Conservation (phyloP, 2,797 vertebrate genomes). For the Erpetoichthys calabaricus region DNA sequence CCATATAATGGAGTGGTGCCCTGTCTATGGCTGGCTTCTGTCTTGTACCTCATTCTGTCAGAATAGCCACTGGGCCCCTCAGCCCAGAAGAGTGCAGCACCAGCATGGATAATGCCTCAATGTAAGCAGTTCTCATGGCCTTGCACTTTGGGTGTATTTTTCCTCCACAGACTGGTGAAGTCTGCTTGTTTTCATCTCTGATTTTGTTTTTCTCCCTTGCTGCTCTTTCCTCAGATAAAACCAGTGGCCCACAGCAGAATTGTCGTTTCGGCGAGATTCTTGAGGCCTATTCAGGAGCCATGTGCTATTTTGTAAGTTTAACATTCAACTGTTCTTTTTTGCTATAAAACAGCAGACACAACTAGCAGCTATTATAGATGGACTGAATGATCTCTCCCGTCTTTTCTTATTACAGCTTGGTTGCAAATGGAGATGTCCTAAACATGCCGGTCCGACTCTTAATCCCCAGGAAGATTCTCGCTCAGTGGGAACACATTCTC, state of each 20-base stretch:
- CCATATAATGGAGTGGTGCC: no score
- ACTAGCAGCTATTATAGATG: no score
- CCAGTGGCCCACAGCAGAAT: slow-evolving; percentile 69
- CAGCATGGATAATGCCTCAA: no score
- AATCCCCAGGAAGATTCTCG: slow-evolving; percentile 70
- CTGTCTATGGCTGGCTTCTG: no score
- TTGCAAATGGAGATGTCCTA: slow-evolving; percentile 79
- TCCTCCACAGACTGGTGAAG: background rate
- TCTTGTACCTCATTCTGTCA: no score
- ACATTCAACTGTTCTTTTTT: background rate
- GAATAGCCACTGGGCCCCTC: no score
- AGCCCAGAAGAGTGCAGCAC: no score
- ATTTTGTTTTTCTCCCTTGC: slow-evolving; percentile 7
- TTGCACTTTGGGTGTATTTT: no score
- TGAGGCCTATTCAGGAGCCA: slow-evolving; percentile 78
- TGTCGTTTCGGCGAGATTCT: slow-evolving; percentile 75
- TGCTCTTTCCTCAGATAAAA: slow-evolving; percentile 48
- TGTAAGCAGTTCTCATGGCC: no score
- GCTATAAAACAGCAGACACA: no score
- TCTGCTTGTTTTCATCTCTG: slow-evolving; percentile 5
- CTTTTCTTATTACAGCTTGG: slow-evolving; percentile 45
- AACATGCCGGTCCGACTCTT: slow-evolving; percentile 67
- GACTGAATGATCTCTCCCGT: background rate
- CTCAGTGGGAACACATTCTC: slow-evolving; percentile 77
- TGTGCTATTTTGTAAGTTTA: slow-evolving; percentile 80